Evolutionary conservation across 2,888 invertebrate genomes (phyloP).

Genomic region (Noctua comes): DNA sequence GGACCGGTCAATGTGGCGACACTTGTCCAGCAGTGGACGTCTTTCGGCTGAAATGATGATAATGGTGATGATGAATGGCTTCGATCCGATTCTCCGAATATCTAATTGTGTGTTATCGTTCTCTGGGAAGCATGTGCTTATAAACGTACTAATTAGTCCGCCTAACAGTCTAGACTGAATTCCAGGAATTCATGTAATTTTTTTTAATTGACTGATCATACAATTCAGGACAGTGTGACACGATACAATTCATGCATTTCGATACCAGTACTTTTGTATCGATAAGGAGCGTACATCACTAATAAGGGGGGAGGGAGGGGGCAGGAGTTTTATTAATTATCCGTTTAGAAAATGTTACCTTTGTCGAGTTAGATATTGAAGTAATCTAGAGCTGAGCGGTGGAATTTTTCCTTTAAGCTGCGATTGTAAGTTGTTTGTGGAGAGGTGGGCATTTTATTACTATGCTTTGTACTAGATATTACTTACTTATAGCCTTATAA

Average conservation of each 20-base stretch:
- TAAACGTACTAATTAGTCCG: background rate
- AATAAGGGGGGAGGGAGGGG: background rate
- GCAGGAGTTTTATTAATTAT: constrained; percentile 48
- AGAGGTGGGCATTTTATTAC: background rate
- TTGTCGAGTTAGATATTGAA: constrained; percentile 43
- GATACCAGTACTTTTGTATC: background rate
- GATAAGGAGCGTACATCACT: background rate
- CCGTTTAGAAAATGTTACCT: constrained; percentile 56
- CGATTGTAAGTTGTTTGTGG: constrained; percentile 1
- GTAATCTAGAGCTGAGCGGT: constrained; percentile 39
- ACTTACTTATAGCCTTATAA: no score
- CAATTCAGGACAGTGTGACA: background rate
- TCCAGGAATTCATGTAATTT: background rate
- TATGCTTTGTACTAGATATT: background rate
- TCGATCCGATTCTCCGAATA: background rate
- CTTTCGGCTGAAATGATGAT: no score
- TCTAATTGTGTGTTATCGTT: background rate
- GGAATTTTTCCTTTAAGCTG: constrained; percentile 13
- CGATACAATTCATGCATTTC: background rate
- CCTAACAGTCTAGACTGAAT: background rate
- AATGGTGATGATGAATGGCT: no score
- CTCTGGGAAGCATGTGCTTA: background rate
- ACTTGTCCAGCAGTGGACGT: no score
- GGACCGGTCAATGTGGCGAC: no score
- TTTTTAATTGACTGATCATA: background rate